phyloP scores from a whole-genome alignment of 2,888 invertebrate genomes.

The Selenia dentaria region DNA sequence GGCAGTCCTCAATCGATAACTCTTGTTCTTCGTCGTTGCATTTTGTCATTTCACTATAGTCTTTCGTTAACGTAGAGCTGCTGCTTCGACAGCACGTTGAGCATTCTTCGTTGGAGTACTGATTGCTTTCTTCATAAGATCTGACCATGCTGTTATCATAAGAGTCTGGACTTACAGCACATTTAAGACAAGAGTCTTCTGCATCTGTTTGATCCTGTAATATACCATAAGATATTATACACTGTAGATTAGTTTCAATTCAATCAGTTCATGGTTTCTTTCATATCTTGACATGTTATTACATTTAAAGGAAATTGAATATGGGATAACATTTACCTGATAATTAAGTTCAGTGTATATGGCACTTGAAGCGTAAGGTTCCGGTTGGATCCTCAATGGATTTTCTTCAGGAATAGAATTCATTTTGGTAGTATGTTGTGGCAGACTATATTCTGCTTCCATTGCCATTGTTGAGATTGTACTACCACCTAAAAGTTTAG shows the following conservation, averaged over 20 bases:
- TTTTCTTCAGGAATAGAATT: constrained; percentile 67
- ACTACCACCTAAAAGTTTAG: constrained; percentile 57
- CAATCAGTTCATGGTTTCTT: no score
- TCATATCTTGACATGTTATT: no score
- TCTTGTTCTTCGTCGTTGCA: constrained; percentile 75
- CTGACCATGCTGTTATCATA: constrained; percentile 81
- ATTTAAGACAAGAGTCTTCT: constrained; percentile 83
- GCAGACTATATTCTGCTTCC: constrained; percentile 78
- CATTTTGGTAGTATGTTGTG: constrained; percentile 67
- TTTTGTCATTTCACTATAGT: constrained; percentile 80
- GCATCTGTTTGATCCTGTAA: constrained; percentile 77
- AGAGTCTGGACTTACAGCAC: constrained; percentile 81
- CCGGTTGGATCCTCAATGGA: constrained; percentile 77
- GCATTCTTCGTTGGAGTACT: constrained; percentile 78
- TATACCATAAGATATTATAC: no score
- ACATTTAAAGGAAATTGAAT: no score
- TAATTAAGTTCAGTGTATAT: constrained; percentile 80
- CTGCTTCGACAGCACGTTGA: constrained; percentile 78
- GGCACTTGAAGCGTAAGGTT: constrained; percentile 91
- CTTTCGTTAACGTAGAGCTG: constrained; percentile 76
- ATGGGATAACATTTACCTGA: constrained; percentile 67
- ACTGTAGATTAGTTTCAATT: no score
- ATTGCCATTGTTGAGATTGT: constrained; percentile 73
- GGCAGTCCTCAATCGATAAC: constrained; percentile 75
- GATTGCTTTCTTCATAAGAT: constrained; percentile 74